Conservation (phyloP, 2,113 vertebrate species). For the Microcebus tavaratra region DNA sequence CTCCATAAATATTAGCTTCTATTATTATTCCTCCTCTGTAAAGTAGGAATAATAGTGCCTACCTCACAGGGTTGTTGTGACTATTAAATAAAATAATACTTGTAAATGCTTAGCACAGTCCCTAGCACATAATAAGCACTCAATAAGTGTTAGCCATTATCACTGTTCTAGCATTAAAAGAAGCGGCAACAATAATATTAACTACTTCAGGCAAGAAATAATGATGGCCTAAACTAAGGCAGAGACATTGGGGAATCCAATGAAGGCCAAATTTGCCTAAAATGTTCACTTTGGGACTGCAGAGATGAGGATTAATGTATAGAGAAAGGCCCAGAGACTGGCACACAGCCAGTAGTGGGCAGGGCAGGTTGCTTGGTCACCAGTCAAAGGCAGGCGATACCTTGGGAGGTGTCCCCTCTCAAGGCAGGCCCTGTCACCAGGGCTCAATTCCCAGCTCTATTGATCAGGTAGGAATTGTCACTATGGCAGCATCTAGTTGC, state of each 20-base stretch:
- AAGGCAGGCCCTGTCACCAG: slow-evolving; percentile 35
- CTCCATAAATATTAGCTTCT: neutral
- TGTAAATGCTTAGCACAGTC: neutral
- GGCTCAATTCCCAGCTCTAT: slow-evolving; percentile 53
- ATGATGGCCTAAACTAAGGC: neutral
- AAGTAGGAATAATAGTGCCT: neutral
- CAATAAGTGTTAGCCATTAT: neutral
- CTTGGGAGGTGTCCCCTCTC: neutral
- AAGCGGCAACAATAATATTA: neutral
- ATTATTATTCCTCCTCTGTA: neutral
- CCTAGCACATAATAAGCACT: neutral
- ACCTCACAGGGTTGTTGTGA: neutral
- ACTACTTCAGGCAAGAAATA: slow-evolving; percentile 3
- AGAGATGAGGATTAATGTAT: neutral
- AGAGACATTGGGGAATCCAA: neutral
- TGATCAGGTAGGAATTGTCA: slow-evolving; percentile 69
- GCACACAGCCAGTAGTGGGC: neutral
- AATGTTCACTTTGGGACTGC: neutral
- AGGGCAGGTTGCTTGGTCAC: neutral
- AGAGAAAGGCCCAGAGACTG: neutral
- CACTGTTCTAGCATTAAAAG: neutral
- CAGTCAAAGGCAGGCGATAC: slow-evolving; percentile 31
- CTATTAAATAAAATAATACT: neutral
- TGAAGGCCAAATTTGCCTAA: neutral
- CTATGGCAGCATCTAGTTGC: slow-evolving; percentile 53